Base-by-base conservation (phyloP, 2,113 vertebrate genomes). In the Coreoperca whiteheadi region DNA sequence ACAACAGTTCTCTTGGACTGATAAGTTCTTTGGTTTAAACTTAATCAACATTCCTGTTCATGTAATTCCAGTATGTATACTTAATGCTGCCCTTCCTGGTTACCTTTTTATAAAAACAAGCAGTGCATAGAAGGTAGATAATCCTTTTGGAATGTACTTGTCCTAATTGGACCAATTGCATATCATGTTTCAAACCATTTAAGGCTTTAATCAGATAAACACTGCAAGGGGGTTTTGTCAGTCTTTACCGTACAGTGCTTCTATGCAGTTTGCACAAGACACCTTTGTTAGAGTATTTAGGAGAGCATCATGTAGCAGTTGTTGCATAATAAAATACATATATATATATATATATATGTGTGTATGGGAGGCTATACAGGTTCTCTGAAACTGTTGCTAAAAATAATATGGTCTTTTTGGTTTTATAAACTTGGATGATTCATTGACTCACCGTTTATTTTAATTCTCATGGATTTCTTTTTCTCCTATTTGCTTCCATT, bases 391-490 rank as follows among this genome's bases (percentile, higher is more conserved):
- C 15, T 16, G 4, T 39, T 63, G 37, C n/a, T 23, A 15, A 64
- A 37, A 63, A 50, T 37, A 59, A 25, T 20, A 25, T 4, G 1
- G 14, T 48, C 8, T 46, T 28, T 54, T 25, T 41, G 41, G 54
- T 57, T 53, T 63, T 37, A 20, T 25, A 4, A 28, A 65, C 68
- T n/a, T 66, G 8, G 69, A 34, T 67, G 15, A 56, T 28, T 66
- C 8, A 10, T 28, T 59, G 46, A 77, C 46, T 12, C 20, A n/a
- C 59, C 51, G 9, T 76, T 39, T 56, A 63, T 87, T 88, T 75
- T 51, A 83, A 85, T 85, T 34, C 34, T 67, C 48, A 16, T 87
- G 43, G 60, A 53, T 86, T 86, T 85, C 63, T 85, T 89, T 84
- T 69, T 83, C 85, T 84, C 60, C 57, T 43, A 28, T 79, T 85